phyloP scores from a whole-genome alignment of 2,888 invertebrate species.

The Caenorhabditis sulstoni region DNA sequence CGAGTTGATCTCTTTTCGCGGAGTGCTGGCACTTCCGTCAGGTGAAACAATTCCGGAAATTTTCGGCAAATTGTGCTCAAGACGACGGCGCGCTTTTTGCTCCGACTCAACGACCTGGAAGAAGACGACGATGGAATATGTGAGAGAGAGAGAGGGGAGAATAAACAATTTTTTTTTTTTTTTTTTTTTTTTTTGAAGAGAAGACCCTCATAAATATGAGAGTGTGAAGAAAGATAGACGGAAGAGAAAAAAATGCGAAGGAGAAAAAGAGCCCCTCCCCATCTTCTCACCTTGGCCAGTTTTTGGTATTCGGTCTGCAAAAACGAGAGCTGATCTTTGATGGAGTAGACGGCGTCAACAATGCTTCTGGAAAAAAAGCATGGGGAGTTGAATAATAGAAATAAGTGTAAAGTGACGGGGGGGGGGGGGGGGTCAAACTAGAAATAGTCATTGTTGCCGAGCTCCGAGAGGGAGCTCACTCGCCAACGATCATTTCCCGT shows the following conservation, averaged over 20 bases:
- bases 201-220: background rate
- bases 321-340: slow-evolving; percentile 87
- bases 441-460: background rate
- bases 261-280: background rate
- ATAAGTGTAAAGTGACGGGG: background rate
- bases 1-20: slow-evolving; percentile 52
- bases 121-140: too few species aligned
- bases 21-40: slow-evolving; percentile 42
- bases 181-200: background rate
- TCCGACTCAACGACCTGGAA: slow-evolving; percentile 85
- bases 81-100: slow-evolving; percentile 83
- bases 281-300: slow-evolving; percentile 76
- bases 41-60: slow-evolving; percentile 46
- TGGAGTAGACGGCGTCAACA: slow-evolving; percentile 87
- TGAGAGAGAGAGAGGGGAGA: background rate
- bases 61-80: slow-evolving; percentile 80
- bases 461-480: too few species aligned
- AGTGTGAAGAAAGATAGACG: background rate
- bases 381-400: background rate
- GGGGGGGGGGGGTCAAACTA: background rate
- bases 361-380: slow-evolving; percentile 84
- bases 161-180: background rate
- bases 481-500: background rate
- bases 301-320: slow-evolving; percentile 82
- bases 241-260: background rate